Evolutionary conservation across 2,113 vertebrate species (phyloP), one percentile per base, ranked within the genome.

Genomic region (Strigops habroptila): DNA sequence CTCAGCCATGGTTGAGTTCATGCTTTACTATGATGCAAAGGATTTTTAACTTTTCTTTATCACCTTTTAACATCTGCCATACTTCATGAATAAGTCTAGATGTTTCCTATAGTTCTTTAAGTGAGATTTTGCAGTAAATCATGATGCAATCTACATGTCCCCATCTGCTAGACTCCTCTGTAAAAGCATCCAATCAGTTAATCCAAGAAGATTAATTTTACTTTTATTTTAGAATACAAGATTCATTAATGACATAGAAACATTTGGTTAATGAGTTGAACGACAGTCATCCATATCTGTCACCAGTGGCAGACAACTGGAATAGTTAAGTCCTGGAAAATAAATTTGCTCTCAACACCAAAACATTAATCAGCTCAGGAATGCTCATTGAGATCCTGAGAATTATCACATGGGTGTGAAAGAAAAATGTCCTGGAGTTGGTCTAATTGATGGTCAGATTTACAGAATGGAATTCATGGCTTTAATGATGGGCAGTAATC

Each of bases 181-280:
- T 39, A 44, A 79, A 96, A 88, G 31, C 13, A 68, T 65, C 57
- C 65, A 75, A 57, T 86, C 46, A 82, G 64, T 92, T 95, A 96
- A 96, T 89, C 30, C 59, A 74, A 88, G 85, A 86, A 95, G 90
- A 96, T 93, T 95, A 86, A 96, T 95, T 96, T 97, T 86, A 82
- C 77, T 97, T 96, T 91, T 79, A 64, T 87, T 30, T 91, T 69
- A 84, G 33, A 93, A 67, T 64, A 53, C 49, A 91, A 92, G 94
- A 97, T 97, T 81, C 77, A 96, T 97, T 97, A 97, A 96, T 85
- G 93, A 90, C 77, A 92, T 67, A 86, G 95, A 97, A 96, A 84
- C 37, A 96, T 96, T 97, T 8, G 27, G 91, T 94, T 98, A 98
- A 98, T 98, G 98, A 97, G 92, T 86, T 93, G 92, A 97, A 96